These are phyloP conservation scores for Bucorvus abyssinicus DNA, from an alignment of 2,797 vertebrate species.

Conservation along the genomic window DNA sequence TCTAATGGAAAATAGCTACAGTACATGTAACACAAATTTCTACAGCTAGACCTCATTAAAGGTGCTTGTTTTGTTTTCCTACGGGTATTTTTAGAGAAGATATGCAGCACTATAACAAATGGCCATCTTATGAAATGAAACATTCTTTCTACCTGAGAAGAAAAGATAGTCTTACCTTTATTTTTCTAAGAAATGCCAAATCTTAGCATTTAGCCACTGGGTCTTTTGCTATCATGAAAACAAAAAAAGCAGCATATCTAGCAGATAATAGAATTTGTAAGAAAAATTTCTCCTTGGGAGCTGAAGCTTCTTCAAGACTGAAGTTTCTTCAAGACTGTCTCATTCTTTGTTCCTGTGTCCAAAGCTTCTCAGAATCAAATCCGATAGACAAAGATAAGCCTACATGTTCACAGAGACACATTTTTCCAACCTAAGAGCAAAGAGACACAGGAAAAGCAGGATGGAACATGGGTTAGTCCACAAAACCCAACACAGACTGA, in stretches of 20 bases:
- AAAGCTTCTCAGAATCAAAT: slow-evolving; percentile 21
- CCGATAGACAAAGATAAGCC: not conserved
- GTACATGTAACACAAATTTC: not conserved
- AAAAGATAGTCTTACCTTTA: slow-evolving; percentile 45
- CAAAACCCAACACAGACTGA: not conserved
- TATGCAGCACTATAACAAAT: not conserved
- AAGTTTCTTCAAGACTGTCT: slow-evolving; percentile 4
- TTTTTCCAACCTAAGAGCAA: slow-evolving; percentile 7
- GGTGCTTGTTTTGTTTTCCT: not conserved
- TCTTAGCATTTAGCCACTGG: not conserved
- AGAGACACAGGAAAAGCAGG: not conserved
- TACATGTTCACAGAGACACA: not conserved
- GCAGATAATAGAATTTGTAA: not conserved
- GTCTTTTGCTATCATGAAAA: not conserved
- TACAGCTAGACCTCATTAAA: not conserved
- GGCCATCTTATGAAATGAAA: not conserved
- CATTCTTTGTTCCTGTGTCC: not conserved
- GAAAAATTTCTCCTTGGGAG: not conserved
- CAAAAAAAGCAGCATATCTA: not conserved
- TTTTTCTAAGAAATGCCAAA: slow-evolving; percentile 23
- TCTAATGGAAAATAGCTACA: not conserved
- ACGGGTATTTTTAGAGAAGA: not conserved
- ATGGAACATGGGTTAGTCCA: not conserved
- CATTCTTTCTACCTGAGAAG: not conserved
- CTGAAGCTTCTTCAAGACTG: slow-evolving; percentile 13